These are phyloP conservation scores for Mustela nigripes DNA, from an alignment of 2,113 vertebrate genomes.

Conservation along the genomic window DNA sequence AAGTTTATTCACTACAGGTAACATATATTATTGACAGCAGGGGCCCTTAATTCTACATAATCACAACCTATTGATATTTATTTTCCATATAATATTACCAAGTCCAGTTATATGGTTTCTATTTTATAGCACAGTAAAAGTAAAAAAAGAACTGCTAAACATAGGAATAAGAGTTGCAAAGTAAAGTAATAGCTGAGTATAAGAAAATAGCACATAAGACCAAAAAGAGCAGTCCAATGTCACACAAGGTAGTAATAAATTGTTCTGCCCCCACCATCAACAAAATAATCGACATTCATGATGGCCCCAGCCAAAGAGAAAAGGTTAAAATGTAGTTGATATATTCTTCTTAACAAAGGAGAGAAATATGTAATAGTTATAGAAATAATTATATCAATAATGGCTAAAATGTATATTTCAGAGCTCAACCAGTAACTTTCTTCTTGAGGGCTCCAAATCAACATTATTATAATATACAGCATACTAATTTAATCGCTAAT, in stretches of 20 bases:
- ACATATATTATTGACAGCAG: not conserved
- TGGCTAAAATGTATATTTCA: not conserved
- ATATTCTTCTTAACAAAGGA: not conserved
- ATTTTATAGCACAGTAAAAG: not conserved
- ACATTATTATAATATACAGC: not conserved
- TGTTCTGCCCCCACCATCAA: not conserved
- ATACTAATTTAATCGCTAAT: not conserved
- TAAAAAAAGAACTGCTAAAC: not conserved
- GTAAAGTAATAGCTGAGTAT: not conserved
- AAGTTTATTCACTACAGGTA: not conserved
- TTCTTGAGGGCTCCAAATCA: not conserved
- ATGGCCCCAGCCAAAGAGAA: not conserved
- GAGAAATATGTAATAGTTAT: not conserved
- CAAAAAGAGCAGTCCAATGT: not conserved
- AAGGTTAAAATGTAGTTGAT: not conserved
- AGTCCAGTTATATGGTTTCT: slow-evolving; percentile 31
- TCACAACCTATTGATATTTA: not conserved
- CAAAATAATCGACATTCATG: not conserved
- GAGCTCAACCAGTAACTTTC: not conserved
- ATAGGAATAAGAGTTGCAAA: not conserved
- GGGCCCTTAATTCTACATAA: slow-evolving; percentile 10
- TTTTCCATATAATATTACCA: slow-evolving; percentile 31
- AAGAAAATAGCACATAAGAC: not conserved
- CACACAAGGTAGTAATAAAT: not conserved
- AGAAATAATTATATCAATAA: slow-evolving; percentile 48